Evolutionary conservation across 1,140 invertebrate genomes (phyloP).

Genomic region (Pararge aegeria): DNA sequence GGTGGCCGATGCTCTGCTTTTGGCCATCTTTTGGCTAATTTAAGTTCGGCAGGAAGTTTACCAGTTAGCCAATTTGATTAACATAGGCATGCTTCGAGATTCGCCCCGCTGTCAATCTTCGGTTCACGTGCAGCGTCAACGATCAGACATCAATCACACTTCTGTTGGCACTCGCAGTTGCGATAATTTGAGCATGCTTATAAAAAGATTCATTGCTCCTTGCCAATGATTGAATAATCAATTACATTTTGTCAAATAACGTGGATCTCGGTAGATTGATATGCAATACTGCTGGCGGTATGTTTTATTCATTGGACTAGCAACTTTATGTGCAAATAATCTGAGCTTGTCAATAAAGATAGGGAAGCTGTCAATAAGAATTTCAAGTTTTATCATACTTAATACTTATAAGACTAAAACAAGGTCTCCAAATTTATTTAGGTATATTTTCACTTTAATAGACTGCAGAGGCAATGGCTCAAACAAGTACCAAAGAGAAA

Average conservation of each 20-base stretch:
- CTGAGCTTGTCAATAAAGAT: neutral
- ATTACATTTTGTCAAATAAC: conserved; percentile 23
- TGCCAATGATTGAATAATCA: conserved; percentile 73
- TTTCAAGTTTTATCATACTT: neutral
- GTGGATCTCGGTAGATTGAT: neutral
- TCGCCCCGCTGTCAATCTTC: conserved; percentile 37
- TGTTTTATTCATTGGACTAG: neutral
- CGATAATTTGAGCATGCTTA: conserved; percentile 64
- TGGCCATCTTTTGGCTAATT: conserved; percentile 46
- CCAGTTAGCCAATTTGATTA: conserved; percentile 48
- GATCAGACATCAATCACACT: conserved; percentile 57
- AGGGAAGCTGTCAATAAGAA: neutral
- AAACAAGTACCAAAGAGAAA: no score
- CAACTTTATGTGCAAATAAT: conserved; percentile 1
- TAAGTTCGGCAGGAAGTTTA: conserved; percentile 59
- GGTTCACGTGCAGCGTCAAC: conserved; percentile 35
- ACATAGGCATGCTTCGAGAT: conserved; percentile 36
- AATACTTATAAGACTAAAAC: no score
- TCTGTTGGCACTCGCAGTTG: conserved; percentile 63
- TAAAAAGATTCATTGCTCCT: conserved; percentile 52
- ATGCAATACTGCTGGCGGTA: neutral
- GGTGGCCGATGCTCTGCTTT: neutral
- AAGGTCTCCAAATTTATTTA: no score
- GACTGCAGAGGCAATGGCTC: no score
- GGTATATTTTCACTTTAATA: no score